phyloP scores from a whole-genome alignment of 1,140 invertebrate genomes.

The Drosophila paulistorum region DNA sequence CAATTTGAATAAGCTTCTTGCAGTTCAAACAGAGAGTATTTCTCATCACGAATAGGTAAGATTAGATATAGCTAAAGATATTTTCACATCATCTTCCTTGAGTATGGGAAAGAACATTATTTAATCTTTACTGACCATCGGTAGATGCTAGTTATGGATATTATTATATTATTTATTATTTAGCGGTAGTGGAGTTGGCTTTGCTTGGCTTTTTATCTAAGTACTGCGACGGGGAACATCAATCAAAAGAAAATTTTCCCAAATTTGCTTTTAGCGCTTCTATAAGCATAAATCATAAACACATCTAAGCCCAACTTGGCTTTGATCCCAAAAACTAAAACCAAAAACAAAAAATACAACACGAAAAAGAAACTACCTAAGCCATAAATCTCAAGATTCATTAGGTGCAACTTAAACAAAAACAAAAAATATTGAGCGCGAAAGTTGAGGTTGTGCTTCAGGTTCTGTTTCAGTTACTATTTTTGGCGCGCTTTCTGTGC shows the following conservation, averaged over 20 bases:
- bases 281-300: slow-evolving; percentile 61
- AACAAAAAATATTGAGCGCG: slow-evolving; percentile 42
- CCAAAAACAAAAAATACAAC: not conserved
- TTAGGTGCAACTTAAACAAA: slow-evolving; percentile 63
- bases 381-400: slow-evolving; percentile 72
- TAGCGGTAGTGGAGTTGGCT: not conserved
- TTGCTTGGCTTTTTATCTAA: slow-evolving; percentile 20
- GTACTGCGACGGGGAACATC: slow-evolving; percentile 44
- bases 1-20: no score
- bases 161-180: not conserved
- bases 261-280: slow-evolving; percentile 58
- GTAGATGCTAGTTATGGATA: not conserved
- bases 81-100: no score
- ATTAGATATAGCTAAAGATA: no score
- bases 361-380: slow-evolving; percentile 25
- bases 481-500: slow-evolving; percentile 67
- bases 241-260: slow-evolving; percentile 61
- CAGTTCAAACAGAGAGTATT: no score
- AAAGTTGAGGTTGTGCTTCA: slow-evolving; percentile 33
- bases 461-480: slow-evolving; percentile 28
- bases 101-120: no score
- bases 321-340: slow-evolving; percentile 58
- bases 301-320: slow-evolving; percentile 51
- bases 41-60: no score
- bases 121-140: no score